A percentile compares a stretch with the other conserved stretches of the same genome.
phyloP scores from a whole-genome alignment of 1,140 invertebrate genomes.

The Tenebrio molitor region DNA sequence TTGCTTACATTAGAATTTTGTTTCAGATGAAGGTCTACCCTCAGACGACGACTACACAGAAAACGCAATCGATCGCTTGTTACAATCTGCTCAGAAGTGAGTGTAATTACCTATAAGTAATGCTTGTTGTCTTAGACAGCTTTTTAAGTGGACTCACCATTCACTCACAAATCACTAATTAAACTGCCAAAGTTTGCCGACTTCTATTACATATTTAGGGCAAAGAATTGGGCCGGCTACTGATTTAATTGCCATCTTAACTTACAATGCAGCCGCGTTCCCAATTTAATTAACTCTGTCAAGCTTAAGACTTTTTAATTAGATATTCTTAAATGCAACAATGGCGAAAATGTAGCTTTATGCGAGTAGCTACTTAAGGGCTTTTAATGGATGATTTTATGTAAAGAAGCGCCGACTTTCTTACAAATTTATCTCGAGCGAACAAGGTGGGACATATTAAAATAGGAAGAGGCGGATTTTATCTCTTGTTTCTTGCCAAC shows the following conservation, averaged over 20 bases:
- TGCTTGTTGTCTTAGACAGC: slow-evolving; percentile 36
- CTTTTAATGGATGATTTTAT: slow-evolving; percentile 9
- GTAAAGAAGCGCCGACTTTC: neutral
- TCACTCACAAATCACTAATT: slow-evolving; percentile 13
- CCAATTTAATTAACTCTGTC: slow-evolving; percentile 30
- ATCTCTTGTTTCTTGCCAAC: too few species aligned
- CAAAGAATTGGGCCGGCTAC: neutral
- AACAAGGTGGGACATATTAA: slow-evolving; percentile 8
- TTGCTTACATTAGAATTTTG: slow-evolving; percentile 41
- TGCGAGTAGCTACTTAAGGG: slow-evolving; percentile 1
- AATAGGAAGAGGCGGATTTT: neutral
- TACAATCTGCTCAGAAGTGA: slow-evolving; percentile 68
- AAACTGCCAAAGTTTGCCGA: neutral
- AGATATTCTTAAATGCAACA: slow-evolving; percentile 32
- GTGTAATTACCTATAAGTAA: slow-evolving; percentile 52
- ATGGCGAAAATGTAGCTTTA: slow-evolving; percentile 17
- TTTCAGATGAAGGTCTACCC: slow-evolving; percentile 65
- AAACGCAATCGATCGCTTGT: slow-evolving; percentile 65
- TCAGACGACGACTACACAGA: slow-evolving; percentile 67
- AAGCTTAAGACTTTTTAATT: slow-evolving; percentile 20
- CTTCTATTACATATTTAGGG: slow-evolving; percentile 3
- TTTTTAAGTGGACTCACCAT: slow-evolving; percentile 13
- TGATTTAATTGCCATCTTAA: slow-evolving; percentile 28
- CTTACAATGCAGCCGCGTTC: slow-evolving; percentile 8
- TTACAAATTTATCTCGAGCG: neutral